These are phyloP conservation scores for Cyphomyrus discorhynchus DNA, from an alignment of 2,113 vertebrate genomes.

Conservation along the genomic window DNA sequence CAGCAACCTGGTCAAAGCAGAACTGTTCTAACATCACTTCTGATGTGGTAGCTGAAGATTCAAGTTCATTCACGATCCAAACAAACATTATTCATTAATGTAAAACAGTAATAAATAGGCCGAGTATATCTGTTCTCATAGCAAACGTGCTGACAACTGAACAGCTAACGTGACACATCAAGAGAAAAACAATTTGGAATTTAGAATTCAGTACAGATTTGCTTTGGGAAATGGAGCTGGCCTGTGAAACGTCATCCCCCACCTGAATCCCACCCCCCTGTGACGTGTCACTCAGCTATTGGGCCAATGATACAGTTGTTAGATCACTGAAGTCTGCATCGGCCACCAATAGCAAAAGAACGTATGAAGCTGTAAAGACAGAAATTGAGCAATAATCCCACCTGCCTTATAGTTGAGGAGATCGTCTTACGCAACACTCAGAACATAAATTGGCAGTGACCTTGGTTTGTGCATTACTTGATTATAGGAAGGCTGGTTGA, in stretches of 20 bases:
- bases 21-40: neutral
- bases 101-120: neutral
- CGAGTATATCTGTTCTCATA: neutral
- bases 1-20: neutral
- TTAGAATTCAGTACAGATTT: neutral
- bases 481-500: neutral
- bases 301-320: neutral
- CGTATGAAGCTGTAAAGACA: neutral
- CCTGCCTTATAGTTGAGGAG: neutral
- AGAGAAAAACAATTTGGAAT: neutral
- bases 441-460: neutral
- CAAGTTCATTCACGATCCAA: neutral
- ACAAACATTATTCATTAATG: neutral
- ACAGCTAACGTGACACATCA: neutral
- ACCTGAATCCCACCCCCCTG: neutral
- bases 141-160: neutral
- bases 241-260: neutral
- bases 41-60: neutral
- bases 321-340: neutral
- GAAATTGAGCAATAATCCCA: neutral
- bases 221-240: neutral
- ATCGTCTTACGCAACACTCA: neutral
- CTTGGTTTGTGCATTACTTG: neutral
- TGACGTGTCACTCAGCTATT: neutral
- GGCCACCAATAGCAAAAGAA: neutral